A percentile compares a stretch with the other conserved stretches of the same genome.
Evolutionary conservation across 1,140 invertebrate genomes (phyloP).

Genomic region (Archivesica marissinica): DNA sequence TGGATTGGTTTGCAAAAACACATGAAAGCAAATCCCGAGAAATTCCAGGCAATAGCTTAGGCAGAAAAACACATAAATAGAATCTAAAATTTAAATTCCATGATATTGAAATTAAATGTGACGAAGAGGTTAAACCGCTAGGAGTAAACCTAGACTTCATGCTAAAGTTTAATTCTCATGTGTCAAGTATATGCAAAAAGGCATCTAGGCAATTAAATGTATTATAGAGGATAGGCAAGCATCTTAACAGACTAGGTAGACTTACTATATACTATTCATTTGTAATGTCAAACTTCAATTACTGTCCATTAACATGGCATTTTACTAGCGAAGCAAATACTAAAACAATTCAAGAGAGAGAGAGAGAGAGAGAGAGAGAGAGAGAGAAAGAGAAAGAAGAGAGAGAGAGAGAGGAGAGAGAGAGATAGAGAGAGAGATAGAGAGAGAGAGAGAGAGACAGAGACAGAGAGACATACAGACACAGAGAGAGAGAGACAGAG

Average conservation of each 20-base stretch:
- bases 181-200: slow-evolving; percentile 36
- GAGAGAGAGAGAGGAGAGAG: no score
- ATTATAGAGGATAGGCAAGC: slow-evolving; percentile 16
- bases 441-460: no score
- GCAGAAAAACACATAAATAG: slow-evolving; percentile 19
- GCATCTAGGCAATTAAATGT: slow-evolving; percentile 46
- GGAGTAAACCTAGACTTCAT: slow-evolving; percentile 34
- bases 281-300: slow-evolving; percentile 54
- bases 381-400: no score
- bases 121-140: slow-evolving; percentile 31
- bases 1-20: slow-evolving; percentile 50
- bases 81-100: slow-evolving; percentile 23
- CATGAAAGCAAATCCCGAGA: slow-evolving; percentile 48
- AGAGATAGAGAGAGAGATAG: no score
- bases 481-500: no score
- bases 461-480: no score
- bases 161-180: slow-evolving; percentile 52
- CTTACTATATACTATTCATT: slow-evolving; percentile 45
- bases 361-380: no score
- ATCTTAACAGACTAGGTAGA: slow-evolving; percentile 34
- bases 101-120: slow-evolving; percentile 41
- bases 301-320: slow-evolving; percentile 37
- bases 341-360: slow-evolving; percentile 37
- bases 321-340: slow-evolving; percentile 37
- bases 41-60: slow-evolving; percentile 50